Evolutionary conservation across 2,888 invertebrate genomes (phyloP), one percentile per base, ranked within the genome.

Genomic region (Trissolcus japonicus): DNA sequence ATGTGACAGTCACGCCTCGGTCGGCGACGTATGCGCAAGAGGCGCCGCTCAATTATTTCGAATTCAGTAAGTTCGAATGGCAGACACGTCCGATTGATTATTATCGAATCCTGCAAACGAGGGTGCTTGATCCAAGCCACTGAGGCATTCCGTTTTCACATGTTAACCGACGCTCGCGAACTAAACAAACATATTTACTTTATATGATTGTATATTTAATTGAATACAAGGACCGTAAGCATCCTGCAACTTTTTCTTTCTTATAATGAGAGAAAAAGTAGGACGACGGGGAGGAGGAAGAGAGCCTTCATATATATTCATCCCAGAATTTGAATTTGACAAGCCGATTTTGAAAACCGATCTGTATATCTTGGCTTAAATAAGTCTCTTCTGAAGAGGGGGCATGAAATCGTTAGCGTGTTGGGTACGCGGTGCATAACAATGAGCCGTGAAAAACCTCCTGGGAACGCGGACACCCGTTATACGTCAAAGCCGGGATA

Each of bases 391-490:
- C 62, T 57, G 62, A 69, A 69, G 60, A 73, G 66, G 75, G 67
- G 71, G 77, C 76, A 71, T 50, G 67, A 80, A 80, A 80, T 82
- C 82, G 81, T 82, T 82, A 81, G 81, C 79, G 72, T 78, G 59
- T 73, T 78, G 68, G 78, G 72, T 75, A 78, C 83, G 85, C 87
- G 86, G 88, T 88, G 88, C 89, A 89, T 89, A 88, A 85, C 87
- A 88, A 88, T 89, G 88, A 88, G 85, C 80, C 76, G 82, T 76
- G 78, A 83, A 82, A 86, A 87, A 86, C 82, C 89, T 86, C 88
- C 82, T 88, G 88, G 88, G 88, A 88, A 87, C 85, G 82, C 76
- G 80, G 83, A 86, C 87, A 88, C 84, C 87, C 87, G 86, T 83
- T 83, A 83, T 82, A 78, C 66, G 78, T 80, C 80, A 81, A 77